Evolutionary conservation across 2,888 invertebrate genomes (phyloP).

Genomic region (Amorpha juglandis): DNA sequence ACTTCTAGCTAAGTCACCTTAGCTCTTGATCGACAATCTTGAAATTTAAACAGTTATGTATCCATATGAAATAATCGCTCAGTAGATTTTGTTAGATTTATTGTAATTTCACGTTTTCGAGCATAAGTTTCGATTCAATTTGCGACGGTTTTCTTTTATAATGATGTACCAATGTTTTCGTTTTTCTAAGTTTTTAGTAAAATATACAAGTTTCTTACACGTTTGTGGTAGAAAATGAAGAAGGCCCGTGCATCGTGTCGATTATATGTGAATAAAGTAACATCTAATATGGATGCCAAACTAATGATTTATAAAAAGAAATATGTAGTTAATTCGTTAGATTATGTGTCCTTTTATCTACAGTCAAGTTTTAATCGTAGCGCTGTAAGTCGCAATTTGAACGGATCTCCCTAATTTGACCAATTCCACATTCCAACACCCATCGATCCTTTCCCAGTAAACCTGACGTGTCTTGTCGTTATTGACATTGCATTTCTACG

Average conservation of each 20-base stretch:
- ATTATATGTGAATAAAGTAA: too few relatives aligned
- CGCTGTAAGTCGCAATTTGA: neutral
- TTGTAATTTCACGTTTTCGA: neutral
- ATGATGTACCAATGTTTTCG: too few relatives aligned
- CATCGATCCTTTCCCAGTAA: constrained; percentile 9
- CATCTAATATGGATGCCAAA: too few relatives aligned
- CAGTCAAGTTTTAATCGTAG: neutral
- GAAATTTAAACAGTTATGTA: constrained; percentile 5
- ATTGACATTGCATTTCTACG: neutral
- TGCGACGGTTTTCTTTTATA: too few relatives aligned
- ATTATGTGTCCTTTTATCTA: neutral
- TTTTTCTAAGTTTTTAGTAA: too few relatives aligned
- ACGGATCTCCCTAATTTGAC: neutral
- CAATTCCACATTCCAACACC: constrained; percentile 5
- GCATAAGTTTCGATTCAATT: neutral
- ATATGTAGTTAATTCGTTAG: too few relatives aligned
- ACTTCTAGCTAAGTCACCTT: neutral
- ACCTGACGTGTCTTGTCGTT: neutral
- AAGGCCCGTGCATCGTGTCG: too few relatives aligned
- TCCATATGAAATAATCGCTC: constrained; percentile 5
- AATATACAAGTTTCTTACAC: too few relatives aligned
- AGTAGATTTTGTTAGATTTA: constrained; percentile 2
- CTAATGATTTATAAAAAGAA: too few relatives aligned
- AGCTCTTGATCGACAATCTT: neutral
- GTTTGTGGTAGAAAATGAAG: too few relatives aligned